Base-by-base conservation (phyloP, 2,888 invertebrate species). In the Dichetophora obliterata region DNA sequence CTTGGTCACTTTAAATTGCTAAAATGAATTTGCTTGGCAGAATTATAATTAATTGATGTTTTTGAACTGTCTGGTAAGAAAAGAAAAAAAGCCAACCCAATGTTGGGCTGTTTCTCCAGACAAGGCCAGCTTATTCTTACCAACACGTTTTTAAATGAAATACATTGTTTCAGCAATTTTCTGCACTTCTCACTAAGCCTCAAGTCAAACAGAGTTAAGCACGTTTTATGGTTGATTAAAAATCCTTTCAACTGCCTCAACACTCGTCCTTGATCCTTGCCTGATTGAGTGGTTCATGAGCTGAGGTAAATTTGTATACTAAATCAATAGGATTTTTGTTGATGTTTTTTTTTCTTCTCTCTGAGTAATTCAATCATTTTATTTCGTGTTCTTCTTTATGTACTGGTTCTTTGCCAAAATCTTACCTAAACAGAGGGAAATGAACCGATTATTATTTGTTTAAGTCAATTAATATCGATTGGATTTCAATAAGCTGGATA, bases 221-320 rank as follows among this genome's bases (percentile, higher is more conserved):
- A 19, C n/a, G n/a, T 37, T 19, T 37, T 37, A 37, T 19, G 22
- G 24, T 19, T 37, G 66, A 19, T 16, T 66, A 34, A 19, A 19
- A 37, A 34, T 34, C 66, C 37, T 37, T 65, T 31, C 34, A n/a
- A 31, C 34, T 37, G 66, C 34, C 66, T n/a, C 16, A 65, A 31
- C 34, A 14, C 5, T 19, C 66, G 19, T 43, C 19, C 43, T 66
- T 66, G 66, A 66, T 66, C 66, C 66, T 37, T 34, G 19, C 43
- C 11, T 37, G 43, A 66, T 66, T 19, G 31, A 34, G 31, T 16
- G 34, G 6, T 19, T 16, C 19, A 2, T 19, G 4, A 8, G 11
- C 11, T 19, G 11, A 37, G 31, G 19, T 22, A 34, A 66, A 8
- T 66, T 66, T 66, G 19, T 65, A 43, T 37, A 37, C 37, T 66